A percentile compares a stretch with the other conserved stretches of the same genome.
These are phyloP conservation scores for Hyperoodon ampullatus DNA, from an alignment of 2,113 vertebrate species.

Conservation along the genomic window DNA sequence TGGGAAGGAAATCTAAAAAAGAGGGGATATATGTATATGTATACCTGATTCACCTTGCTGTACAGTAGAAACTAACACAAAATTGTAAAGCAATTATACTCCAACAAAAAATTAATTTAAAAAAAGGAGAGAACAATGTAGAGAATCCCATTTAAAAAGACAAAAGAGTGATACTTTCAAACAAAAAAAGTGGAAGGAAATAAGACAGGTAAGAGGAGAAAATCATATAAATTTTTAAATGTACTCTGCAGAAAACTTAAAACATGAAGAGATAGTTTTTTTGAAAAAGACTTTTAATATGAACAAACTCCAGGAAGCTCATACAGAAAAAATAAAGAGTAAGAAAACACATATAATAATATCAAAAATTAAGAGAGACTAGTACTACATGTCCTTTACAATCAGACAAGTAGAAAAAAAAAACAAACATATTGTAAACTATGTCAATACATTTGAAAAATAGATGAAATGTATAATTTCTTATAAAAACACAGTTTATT, in stretches of 20 bases:
- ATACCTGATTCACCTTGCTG: too few species aligned
- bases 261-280: background rate
- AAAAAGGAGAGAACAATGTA: too few species aligned
- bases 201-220: background rate
- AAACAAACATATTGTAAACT: background rate
- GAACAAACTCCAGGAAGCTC: background rate
- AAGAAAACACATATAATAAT: background rate
- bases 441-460: background rate
- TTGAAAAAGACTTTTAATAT: background rate
- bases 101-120: too few species aligned
- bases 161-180: background rate
- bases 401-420: background rate
- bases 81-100: too few species aligned
- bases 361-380: background rate
- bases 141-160: too few species aligned
- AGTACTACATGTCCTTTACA: background rate
- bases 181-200: background rate
- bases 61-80: too few species aligned
- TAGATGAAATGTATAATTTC: background rate
- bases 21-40: too few species aligned
- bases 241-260: background rate
- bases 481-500: background rate
- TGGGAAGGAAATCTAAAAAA: too few species aligned
- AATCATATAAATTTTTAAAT: background rate
- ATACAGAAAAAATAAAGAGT: background rate